Conservation (phyloP, 2,113 vertebrate species). For the Psittacula cyanocephala region DNA sequence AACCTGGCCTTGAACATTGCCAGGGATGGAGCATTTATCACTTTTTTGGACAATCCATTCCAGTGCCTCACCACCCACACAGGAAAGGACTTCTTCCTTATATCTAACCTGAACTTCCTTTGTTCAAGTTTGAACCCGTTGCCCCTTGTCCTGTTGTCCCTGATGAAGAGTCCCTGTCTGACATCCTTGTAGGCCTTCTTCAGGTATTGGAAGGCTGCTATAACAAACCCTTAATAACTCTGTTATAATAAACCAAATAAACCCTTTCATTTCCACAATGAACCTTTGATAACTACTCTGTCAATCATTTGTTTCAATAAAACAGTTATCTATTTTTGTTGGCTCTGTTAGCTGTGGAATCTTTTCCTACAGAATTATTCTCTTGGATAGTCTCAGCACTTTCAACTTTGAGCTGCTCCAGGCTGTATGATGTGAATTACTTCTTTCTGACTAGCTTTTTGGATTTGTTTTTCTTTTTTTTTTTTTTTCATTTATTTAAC, state of each 20-base stretch:
- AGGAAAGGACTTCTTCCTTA: background rate
- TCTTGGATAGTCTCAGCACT: background rate
- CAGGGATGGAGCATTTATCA: background rate
- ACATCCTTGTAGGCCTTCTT: background rate
- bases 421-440: background rate
- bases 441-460: background rate
- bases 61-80: background rate
- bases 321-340: background rate
- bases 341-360: background rate
- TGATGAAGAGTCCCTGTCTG: background rate
- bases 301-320: background rate
- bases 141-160: background rate
- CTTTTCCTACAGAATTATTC: background rate
- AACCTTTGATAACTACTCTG: background rate
- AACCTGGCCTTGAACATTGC: background rate
- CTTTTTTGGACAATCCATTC: background rate
- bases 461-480: accelerated
- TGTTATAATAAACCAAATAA: background rate
- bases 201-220: background rate
- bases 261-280: background rate
- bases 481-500: background rate
- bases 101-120: background rate
- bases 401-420: background rate
- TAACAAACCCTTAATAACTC: background rate
- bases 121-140: background rate